Evolutionary conservation across 2,797 vertebrate genomes (phyloP).

Genomic region (Cuculus canorus): DNA sequence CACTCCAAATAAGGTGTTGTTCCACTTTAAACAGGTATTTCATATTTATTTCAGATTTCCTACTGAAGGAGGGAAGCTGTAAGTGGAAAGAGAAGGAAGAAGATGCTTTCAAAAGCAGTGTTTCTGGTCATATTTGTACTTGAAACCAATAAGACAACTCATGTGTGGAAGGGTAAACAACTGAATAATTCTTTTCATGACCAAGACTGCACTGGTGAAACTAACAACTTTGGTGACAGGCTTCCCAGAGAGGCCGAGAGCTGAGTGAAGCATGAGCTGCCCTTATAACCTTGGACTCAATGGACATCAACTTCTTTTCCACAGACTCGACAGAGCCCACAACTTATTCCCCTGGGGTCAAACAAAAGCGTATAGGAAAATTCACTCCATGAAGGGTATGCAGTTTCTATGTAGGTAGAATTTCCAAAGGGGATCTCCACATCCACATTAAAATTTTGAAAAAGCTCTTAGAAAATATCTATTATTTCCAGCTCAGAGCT

Average conservation of each 20-base stretch:
- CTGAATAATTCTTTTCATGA: not conserved
- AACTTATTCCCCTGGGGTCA: not conserved
- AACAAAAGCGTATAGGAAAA: not conserved
- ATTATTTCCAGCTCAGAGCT: not conserved
- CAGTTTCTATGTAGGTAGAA: not conserved
- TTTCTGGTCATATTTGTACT: not conserved
- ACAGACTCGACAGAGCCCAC: not conserved
- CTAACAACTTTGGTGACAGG: not conserved
- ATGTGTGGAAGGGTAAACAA: not conserved
- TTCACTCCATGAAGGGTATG: not conserved
- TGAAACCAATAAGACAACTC: not conserved
- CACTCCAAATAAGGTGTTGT: accelerated
- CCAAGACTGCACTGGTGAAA: not conserved
- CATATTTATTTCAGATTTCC: not conserved
- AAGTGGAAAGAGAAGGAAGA: not conserved
- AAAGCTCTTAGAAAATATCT: not conserved
- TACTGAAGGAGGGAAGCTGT: not conserved
- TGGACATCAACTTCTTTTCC: not conserved
- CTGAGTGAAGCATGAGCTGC: not conserved
- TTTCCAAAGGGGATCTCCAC: not conserved
- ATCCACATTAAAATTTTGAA: not conserved
- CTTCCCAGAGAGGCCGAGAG: not conserved
- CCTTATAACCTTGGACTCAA: not conserved
- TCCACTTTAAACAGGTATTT: not conserved
- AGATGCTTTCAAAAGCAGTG: not conserved